A percentile compares a stretch with the other conserved stretches of the same genome.
Conservation (phyloP, 2,888 invertebrate species). For the Cistogaster globosa region DNA sequence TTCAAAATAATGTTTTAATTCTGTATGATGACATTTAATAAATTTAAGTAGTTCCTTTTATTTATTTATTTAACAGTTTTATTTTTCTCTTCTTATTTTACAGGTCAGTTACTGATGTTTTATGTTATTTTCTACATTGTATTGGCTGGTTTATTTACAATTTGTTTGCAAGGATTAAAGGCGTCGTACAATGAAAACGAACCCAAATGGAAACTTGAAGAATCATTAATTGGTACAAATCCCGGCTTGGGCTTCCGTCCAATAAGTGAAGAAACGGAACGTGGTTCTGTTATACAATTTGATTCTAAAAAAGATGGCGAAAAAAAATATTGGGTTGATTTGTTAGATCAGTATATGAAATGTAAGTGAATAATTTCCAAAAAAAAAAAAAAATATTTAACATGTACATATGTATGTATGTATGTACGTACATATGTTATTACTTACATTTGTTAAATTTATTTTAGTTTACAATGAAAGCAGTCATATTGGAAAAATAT, state of each 20-base stretch:
- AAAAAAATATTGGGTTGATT: slow-evolving; percentile 84
- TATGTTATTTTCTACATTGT: slow-evolving; percentile 94
- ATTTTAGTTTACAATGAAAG: slow-evolving; percentile 81
- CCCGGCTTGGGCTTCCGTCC: slow-evolving; percentile 88
- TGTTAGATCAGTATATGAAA: slow-evolving; percentile 85
- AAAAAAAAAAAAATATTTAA: neutral
- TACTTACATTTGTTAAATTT: neutral
- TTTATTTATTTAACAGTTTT: too few relatives aligned
- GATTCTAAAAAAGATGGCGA: slow-evolving; percentile 84
- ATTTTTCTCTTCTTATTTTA: slow-evolving; percentile 74
- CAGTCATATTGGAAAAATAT: slow-evolving; percentile 83
- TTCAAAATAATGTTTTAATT: too few relatives aligned
- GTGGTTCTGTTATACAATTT: slow-evolving; percentile 86
- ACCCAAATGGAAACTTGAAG: slow-evolving; percentile 90
- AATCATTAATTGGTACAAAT: slow-evolving; percentile 89
- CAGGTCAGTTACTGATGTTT: slow-evolving; percentile 92
- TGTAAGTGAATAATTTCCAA: slow-evolving; percentile 85
- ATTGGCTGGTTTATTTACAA: slow-evolving; percentile 91
- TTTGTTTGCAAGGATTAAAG: slow-evolving; percentile 93
- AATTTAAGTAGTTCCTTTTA: too few relatives aligned
- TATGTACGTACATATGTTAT: too few relatives aligned
- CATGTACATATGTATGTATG: neutral
- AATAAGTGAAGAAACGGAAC: slow-evolving; percentile 84
- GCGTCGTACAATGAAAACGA: slow-evolving; percentile 87
- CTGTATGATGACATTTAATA: too few relatives aligned